phyloP scores from a whole-genome alignment of 2,113 vertebrate genomes.

The Paramormyrops kingsleyae region DNA sequence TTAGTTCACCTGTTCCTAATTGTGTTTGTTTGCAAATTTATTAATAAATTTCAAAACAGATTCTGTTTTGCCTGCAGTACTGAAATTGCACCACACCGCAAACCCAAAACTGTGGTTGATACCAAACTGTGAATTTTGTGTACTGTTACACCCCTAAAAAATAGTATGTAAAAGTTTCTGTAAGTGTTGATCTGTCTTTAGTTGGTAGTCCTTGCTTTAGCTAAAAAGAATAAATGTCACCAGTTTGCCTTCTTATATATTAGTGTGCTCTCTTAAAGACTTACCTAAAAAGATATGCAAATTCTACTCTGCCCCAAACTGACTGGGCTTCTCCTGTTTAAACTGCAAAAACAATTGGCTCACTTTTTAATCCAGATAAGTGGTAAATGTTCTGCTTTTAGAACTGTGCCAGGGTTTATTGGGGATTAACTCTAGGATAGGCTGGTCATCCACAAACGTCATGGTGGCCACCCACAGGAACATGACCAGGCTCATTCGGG shows the following conservation, averaged over 20 bases:
- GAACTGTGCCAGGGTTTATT: background rate
- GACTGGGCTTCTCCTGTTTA: background rate
- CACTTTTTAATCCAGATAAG: background rate
- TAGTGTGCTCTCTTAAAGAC: background rate
- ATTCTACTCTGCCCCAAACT: background rate
- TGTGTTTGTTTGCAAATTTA: background rate
- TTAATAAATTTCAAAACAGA: background rate
- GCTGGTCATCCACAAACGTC: background rate
- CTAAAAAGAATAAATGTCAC: background rate
- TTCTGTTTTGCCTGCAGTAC: background rate
- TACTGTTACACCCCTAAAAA: background rate
- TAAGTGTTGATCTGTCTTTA: background rate
- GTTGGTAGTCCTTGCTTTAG: background rate
- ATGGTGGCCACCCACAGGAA: background rate
- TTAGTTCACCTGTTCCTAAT: background rate
- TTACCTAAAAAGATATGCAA: background rate
- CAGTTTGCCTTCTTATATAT: background rate
- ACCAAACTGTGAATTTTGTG: background rate
- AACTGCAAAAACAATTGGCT: background rate
- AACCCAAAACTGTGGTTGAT: background rate
- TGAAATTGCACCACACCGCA: background rate
- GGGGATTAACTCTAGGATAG: background rate
- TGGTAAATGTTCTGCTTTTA: background rate
- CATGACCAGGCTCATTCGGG: background rate
- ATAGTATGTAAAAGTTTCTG: background rate